Conservation (phyloP, 2,797 vertebrate genomes). For the Chiroxiphia lanceolata region DNA sequence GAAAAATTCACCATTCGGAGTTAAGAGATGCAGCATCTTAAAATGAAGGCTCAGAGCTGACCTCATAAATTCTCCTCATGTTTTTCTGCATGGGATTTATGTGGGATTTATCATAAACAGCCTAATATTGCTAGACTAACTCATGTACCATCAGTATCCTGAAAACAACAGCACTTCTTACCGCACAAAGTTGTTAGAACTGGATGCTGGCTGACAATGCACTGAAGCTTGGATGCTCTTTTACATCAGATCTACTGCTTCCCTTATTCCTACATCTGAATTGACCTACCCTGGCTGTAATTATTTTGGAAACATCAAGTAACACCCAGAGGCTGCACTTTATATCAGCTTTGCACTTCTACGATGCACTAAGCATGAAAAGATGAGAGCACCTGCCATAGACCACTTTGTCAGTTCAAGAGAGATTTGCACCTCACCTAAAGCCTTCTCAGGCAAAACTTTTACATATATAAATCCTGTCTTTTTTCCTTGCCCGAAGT, state of each 20-base stretch:
- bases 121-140: not conserved
- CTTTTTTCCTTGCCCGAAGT: not conserved
- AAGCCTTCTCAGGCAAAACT: not conserved
- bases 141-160: not conserved
- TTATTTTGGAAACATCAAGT: not conserved
- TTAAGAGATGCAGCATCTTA: not conserved
- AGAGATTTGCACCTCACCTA: not conserved
- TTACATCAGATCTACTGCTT: not conserved
- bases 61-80: not conserved
- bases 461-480: not conserved
- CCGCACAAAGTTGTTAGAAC: not conserved
- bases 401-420: not conserved
- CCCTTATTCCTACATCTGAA: not conserved
- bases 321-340: not conserved
- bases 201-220: not conserved
- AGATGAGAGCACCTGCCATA: fast-evolving
- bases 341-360: not conserved
- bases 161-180: not conserved
- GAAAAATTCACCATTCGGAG: not conserved
- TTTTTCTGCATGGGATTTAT: not conserved
- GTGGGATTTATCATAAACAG: not conserved
- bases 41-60: not conserved
- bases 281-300: not conserved
- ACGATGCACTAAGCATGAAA: fast-evolving
- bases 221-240: not conserved